These are phyloP conservation scores for Stomatorhinus walkeri DNA, from an alignment of 2,797 vertebrate species.

Conservation along the genomic window DNA sequence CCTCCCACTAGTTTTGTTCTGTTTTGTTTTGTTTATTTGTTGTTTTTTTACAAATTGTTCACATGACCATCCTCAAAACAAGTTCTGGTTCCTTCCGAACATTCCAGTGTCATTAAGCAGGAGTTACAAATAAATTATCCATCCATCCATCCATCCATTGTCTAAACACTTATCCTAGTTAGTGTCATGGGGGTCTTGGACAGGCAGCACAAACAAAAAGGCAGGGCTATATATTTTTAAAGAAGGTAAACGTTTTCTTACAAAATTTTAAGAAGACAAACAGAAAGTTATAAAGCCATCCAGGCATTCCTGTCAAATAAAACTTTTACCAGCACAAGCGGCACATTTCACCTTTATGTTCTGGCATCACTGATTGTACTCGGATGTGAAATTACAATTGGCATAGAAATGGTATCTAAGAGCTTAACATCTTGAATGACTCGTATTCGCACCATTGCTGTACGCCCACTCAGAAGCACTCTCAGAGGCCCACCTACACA, in stretches of 20 bases:
- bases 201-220: not conserved
- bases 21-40: not conserved
- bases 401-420: slow-evolving; percentile 9
- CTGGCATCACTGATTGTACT: not conserved
- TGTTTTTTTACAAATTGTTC: not conserved
- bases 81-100: not conserved
- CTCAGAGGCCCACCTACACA: not conserved
- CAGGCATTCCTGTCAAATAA: not conserved
- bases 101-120: not conserved
- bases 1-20: not conserved
- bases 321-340: not conserved
- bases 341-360: not conserved
- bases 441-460: slow-evolving; percentile 25
- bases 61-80: not conserved
- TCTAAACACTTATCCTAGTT: not conserved
- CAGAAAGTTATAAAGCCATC: not conserved
- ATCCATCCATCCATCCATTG: not conserved
- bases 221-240: not conserved
- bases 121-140: not conserved
- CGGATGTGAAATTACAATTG: not conserved
- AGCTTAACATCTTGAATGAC: not conserved
- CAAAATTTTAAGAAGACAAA: not conserved
- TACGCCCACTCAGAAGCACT: not conserved
- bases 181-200: not conserved
- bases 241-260: not conserved